Evolutionary conservation across 2,888 invertebrate species (phyloP).

Genomic region (Lacanobia oleracea): DNA sequence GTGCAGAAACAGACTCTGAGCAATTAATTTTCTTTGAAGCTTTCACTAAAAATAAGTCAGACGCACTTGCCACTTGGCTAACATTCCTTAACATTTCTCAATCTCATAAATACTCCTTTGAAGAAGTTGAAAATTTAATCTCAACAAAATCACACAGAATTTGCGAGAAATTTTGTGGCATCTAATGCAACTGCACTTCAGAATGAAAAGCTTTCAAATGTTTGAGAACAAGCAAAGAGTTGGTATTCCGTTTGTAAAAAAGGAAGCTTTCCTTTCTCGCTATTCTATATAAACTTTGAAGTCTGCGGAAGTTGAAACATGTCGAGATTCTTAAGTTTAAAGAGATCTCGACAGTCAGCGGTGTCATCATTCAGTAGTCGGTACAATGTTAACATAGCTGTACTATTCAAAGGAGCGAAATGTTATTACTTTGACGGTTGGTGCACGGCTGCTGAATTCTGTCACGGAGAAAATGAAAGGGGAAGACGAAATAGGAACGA

Average conservation of each 20-base stretch:
- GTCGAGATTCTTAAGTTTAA: slow-evolving; percentile 50
- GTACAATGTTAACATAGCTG: slow-evolving; percentile 52
- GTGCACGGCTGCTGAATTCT: slow-evolving; percentile 41
- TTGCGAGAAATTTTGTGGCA: slow-evolving; percentile 6
- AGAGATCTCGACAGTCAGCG: slow-evolving; percentile 39
- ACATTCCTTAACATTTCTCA: slow-evolving; percentile 10
- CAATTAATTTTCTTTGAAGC: slow-evolving; percentile 15
- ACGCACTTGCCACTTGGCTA: slow-evolving; percentile 20
- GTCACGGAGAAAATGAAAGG: slow-evolving; percentile 43
- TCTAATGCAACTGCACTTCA: slow-evolving; percentile 40
- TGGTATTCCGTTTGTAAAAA: slow-evolving; percentile 36
- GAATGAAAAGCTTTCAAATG: slow-evolving; percentile 40
- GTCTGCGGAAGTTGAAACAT: slow-evolving; percentile 48
- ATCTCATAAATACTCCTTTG: slow-evolving; percentile 43
- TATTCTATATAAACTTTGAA: slow-evolving; percentile 51
- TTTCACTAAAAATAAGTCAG: slow-evolving; percentile 1
- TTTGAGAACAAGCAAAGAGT: slow-evolving; percentile 42
- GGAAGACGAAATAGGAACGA: slow-evolving; percentile 26
- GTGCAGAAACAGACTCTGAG: neutral
- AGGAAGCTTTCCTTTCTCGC: slow-evolving; percentile 18
- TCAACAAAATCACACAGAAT: slow-evolving; percentile 16
- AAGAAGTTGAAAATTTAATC: slow-evolving; percentile 41
- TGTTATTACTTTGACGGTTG: slow-evolving; percentile 59
- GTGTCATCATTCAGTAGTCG: slow-evolving; percentile 18
- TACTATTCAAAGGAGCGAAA: slow-evolving; percentile 50